phyloP scores from a whole-genome alignment of 2,113 vertebrate genomes.

The Albula glossodonta region DNA sequence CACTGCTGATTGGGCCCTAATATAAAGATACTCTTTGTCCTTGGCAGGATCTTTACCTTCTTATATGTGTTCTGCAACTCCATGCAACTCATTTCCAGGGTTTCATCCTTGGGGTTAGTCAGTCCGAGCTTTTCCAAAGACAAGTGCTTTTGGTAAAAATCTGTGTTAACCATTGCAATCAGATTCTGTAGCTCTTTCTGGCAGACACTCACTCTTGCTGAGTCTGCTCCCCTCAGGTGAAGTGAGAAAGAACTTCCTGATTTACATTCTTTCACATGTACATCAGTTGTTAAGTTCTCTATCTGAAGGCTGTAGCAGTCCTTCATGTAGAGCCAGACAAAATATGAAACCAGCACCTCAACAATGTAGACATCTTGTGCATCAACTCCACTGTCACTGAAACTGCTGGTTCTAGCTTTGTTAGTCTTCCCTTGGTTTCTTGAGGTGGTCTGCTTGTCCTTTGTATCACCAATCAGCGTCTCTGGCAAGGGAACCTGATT shows the following conservation, averaged over 20 bases:
- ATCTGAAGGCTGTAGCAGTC: conserved; percentile 49
- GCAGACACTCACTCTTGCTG: conserved; percentile 50
- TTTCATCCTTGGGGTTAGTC: conserved; percentile 54
- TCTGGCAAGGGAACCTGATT: neutral
- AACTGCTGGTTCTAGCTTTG: conserved; percentile 47
- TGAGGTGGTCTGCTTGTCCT: neutral
- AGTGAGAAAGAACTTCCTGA: conserved; percentile 40
- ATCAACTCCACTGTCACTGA: conserved; percentile 33
- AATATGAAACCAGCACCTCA: conserved; percentile 54
- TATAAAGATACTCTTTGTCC: conserved; percentile 43
- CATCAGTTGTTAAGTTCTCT: conserved; percentile 50
- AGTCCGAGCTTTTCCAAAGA: conserved; percentile 64
- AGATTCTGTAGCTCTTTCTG: conserved; percentile 65
- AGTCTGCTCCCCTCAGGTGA: conserved; percentile 49
- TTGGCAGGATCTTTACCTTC: conserved; percentile 55
- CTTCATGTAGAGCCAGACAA: conserved; percentile 73
- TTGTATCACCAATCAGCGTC: conserved; percentile 4
- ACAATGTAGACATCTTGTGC: conserved; percentile 33
- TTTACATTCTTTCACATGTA: conserved; percentile 50
- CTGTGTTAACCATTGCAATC: conserved; percentile 50
- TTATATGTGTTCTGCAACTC: conserved; percentile 57
- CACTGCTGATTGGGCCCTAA: conserved; percentile 59
- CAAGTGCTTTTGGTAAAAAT: too few species aligned
- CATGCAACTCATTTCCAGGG: conserved; percentile 62
- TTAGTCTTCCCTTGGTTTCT: conserved; percentile 33